phyloP scores from a whole-genome alignment of 2,888 invertebrate genomes.

The Sarcophaga caerulescens region DNA sequence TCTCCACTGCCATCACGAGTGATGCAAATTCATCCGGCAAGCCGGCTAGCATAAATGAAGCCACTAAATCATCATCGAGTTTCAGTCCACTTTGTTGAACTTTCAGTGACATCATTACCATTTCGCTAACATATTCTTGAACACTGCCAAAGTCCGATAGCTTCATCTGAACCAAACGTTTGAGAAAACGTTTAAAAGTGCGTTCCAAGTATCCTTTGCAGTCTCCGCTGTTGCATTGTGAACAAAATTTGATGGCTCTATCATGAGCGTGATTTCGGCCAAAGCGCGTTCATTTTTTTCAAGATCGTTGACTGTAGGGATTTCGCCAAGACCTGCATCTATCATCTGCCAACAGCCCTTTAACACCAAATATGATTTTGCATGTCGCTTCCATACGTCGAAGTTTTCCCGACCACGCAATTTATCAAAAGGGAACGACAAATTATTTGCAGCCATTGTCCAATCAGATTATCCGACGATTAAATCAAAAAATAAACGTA shows the following conservation, averaged over 20 bases:
- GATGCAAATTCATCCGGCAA: too few species aligned
- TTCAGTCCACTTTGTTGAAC: too few species aligned
- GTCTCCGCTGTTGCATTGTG: conserved; percentile 58
- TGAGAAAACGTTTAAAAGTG: conserved; percentile 50
- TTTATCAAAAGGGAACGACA: conserved; percentile 33
- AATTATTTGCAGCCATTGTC: background rate
- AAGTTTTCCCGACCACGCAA: conserved; percentile 23
- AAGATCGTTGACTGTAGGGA: background rate
- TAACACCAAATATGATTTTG: background rate
- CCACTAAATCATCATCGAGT: too few species aligned
- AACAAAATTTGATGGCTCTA: conserved; percentile 67
- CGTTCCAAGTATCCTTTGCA: conserved; percentile 67
- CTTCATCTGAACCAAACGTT: conserved; percentile 52
- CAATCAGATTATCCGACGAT: too few species aligned
- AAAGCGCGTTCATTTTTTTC: conserved; percentile 65
- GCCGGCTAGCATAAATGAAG: too few species aligned
- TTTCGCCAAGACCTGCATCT: background rate
- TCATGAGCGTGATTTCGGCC: conserved; percentile 68
- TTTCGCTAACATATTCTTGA: too few species aligned
- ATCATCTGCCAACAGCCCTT: conserved; percentile 6
- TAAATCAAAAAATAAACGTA: too few species aligned
- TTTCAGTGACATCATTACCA: too few species aligned
- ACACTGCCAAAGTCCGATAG: conserved; percentile 59
- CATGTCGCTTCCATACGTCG: conserved; percentile 23
- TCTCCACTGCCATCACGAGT: conserved; percentile 52